phyloP scores from a whole-genome alignment of 2,113 vertebrate species.

The Sinocyclocheilus grahami region DNA sequence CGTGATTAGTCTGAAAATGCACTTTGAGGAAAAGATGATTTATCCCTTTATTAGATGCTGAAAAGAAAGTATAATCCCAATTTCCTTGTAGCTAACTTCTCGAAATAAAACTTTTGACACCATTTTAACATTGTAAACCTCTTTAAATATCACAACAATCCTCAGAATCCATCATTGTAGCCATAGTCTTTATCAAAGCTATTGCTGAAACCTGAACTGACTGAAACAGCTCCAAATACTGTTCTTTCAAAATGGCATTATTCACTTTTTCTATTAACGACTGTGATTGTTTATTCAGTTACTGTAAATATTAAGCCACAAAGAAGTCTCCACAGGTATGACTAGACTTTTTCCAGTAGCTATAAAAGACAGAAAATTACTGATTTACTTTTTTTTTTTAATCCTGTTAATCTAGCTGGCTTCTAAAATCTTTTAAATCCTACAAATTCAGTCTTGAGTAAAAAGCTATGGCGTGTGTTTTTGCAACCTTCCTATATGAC shows the following conservation, averaged over 20 bases:
- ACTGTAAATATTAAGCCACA: neutral
- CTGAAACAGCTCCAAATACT: neutral
- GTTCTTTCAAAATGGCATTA: neutral
- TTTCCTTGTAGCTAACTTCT: neutral
- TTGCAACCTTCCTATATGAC: neutral
- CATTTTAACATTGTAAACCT: neutral
- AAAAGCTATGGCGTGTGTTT: neutral
- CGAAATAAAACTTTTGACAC: slow-evolving; percentile 3
- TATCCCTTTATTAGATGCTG: neutral
- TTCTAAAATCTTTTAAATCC: slow-evolving; percentile 23
- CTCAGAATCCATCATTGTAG: neutral
- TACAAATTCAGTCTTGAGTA: neutral
- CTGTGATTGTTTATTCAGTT: neutral
- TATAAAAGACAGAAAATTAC: neutral
- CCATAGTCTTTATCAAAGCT: neutral
- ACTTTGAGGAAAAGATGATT: neutral
- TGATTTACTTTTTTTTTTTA: neutral
- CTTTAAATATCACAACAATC: neutral
- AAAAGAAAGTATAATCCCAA: neutral
- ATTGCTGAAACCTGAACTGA: neutral
- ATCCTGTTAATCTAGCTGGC: neutral
- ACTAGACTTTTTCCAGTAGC: neutral
- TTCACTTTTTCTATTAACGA: neutral
- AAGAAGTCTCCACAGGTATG: neutral
- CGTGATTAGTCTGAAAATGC: neutral